A percentile compares a stretch with the other conserved stretches of the same genome.
phyloP scores from a whole-genome alignment of 2,113 vertebrate genomes.

The Meriones unguiculatus region DNA sequence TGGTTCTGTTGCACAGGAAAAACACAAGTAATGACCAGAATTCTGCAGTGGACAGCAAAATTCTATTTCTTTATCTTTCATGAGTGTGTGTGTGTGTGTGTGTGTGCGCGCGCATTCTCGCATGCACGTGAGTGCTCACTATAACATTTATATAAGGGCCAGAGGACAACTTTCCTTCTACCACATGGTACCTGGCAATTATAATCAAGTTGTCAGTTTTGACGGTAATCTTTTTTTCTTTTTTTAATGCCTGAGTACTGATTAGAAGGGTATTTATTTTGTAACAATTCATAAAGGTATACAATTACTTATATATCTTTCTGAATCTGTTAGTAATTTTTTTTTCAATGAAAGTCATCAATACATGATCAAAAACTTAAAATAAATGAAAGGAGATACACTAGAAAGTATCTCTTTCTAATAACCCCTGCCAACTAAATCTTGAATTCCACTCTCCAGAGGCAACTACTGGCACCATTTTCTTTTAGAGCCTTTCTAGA shows the following conservation, averaged over 20 bases:
- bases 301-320: constrained; percentile 7
- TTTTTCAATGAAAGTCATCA: constrained; percentile 30
- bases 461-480: neutral
- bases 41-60: neutral
- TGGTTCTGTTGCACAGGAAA: neutral
- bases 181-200: neutral
- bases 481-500: constrained; percentile 45
- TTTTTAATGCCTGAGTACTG: neutral
- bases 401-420: neutral
- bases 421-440: neutral
- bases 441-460: constrained; percentile 9
- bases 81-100: neutral
- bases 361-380: constrained; percentile 43
- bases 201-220: neutral
- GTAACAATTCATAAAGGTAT: constrained; percentile 23
- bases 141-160: no score
- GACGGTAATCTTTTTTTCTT: neutral
- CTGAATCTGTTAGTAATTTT: neutral
- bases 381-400: constrained; percentile 60
- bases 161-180: neutral
- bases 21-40: constrained; percentile 16
- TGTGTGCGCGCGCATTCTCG: no score
- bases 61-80: neutral
- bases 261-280: constrained; percentile 50
- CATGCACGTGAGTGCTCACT: no score